A percentile compares a stretch with the other conserved stretches of the same genome.
Evolutionary conservation across 2,888 invertebrate species (phyloP).

Genomic region (Tachina grossa): DNA sequence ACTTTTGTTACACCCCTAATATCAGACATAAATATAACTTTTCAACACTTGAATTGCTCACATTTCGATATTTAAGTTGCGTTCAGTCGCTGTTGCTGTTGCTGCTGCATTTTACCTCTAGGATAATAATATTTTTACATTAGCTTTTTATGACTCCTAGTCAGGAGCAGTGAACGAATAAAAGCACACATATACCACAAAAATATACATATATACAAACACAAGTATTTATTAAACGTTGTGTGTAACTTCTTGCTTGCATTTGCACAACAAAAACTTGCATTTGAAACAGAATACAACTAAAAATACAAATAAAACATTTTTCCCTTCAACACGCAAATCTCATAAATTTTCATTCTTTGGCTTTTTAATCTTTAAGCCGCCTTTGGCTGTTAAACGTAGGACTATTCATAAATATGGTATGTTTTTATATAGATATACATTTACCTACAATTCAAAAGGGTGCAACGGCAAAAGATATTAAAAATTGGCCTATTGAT

Average conservation of each 20-base stretch:
- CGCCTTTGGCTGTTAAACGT: constrained; percentile 42
- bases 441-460: too few species aligned
- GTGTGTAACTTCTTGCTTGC: neutral
- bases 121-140: constrained; percentile 39
- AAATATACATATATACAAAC: neutral
- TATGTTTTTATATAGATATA: neutral
- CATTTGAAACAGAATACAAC: constrained; percentile 27
- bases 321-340: constrained; percentile 62
- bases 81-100: neutral
- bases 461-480: too few species aligned
- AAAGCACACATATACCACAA: too few species aligned
- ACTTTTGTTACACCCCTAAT: neutral
- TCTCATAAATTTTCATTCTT: constrained; percentile 61
- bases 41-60: constrained; percentile 36
- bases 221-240: neutral
- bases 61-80: constrained; percentile 26
- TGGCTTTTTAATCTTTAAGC: constrained; percentile 28
- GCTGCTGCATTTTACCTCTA: neutral
- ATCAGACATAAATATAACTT: constrained; percentile 15
- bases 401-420: neutral
- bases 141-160: constrained; percentile 63
- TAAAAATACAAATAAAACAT: constrained; percentile 10
- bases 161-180: constrained; percentile 22
- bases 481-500: too few species aligned
- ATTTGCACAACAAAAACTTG: constrained; percentile 20